These are phyloP conservation scores for Galeruca laticollis DNA, from an alignment of 2,888 invertebrate genomes.

Conservation along the genomic window DNA sequence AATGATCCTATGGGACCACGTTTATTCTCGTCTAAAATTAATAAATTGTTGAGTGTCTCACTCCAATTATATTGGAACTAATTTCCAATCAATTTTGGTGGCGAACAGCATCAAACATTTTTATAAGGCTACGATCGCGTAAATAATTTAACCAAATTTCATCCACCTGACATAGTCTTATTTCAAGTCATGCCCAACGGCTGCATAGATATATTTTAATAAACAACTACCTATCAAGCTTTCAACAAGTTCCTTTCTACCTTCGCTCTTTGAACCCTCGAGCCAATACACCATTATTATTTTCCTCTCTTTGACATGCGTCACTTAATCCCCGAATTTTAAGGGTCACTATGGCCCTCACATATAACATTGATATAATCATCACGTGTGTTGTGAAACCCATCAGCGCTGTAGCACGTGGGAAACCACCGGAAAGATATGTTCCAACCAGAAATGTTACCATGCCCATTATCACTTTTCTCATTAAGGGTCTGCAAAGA, in stretches of 20 bases:
- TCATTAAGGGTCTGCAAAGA: conserved; percentile 27
- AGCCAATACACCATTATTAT: conserved; percentile 25
- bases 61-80: no score
- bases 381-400: conserved; percentile 49
- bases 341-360: conserved; percentile 47
- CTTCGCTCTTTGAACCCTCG: conserved; percentile 14
- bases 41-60: no score
- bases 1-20: no score
- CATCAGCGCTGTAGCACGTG: conserved; percentile 52
- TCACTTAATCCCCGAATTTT: conserved; percentile 42
- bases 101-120: no score
- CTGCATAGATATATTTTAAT: neutral
- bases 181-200: neutral
- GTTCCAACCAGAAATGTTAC: conserved; percentile 38
- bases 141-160: neutral
- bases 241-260: conserved; percentile 12
- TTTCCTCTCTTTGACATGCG: conserved; percentile 20
- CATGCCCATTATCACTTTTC: conserved; percentile 39
- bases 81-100: no score
- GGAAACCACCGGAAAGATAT: conserved; percentile 51
- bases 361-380: conserved; percentile 28
- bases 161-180: neutral
- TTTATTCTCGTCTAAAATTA: no score
- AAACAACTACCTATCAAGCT: conserved; percentile 11
- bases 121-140: neutral